A percentile compares a stretch with the other conserved stretches of the same genome.
These are phyloP conservation scores for Colistium nudipinnis DNA, from an alignment of 2,113 vertebrate species.

Conservation along the genomic window DNA sequence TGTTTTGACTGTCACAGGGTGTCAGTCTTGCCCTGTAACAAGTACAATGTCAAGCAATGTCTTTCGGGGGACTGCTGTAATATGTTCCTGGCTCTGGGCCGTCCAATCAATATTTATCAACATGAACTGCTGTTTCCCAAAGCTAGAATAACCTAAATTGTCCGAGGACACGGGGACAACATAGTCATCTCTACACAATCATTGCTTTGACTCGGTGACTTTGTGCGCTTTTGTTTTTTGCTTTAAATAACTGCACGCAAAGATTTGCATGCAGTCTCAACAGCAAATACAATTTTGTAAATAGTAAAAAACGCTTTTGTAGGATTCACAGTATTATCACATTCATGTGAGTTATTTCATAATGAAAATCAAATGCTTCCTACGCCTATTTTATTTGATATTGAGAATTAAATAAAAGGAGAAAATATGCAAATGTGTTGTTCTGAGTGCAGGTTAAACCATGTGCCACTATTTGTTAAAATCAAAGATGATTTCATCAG, in stretches of 20 bases:
- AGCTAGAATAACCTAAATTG: constrained; percentile 60
- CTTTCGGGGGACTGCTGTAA: constrained; percentile 58
- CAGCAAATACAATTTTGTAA: not conserved
- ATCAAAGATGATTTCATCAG: not conserved
- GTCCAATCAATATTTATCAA: constrained; percentile 79
- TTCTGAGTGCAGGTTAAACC: not conserved
- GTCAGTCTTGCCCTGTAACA: constrained; percentile 62
- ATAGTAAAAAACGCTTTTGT: not conserved
- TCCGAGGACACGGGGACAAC: constrained; percentile 53
- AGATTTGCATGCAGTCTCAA: not conserved
- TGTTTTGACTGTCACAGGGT: constrained; percentile 49
- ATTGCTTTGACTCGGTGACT: constrained; percentile 12
- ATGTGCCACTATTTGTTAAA: not conserved
- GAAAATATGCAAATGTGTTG: not conserved
- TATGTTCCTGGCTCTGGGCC: constrained; percentile 59
- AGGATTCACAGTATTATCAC: too few species aligned
- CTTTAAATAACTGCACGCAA: not conserved
- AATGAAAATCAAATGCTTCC: not conserved
- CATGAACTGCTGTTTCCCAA: constrained; percentile 63
- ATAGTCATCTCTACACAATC: constrained; percentile 29
- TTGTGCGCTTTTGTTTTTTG: constrained; percentile 9
- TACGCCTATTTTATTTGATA: not conserved
- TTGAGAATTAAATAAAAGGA: not conserved
- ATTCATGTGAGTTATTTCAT: not conserved
- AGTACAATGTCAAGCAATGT: constrained; percentile 70